Conservation (phyloP, 1,140 invertebrate genomes). For the Agrypnia vestita region DNA sequence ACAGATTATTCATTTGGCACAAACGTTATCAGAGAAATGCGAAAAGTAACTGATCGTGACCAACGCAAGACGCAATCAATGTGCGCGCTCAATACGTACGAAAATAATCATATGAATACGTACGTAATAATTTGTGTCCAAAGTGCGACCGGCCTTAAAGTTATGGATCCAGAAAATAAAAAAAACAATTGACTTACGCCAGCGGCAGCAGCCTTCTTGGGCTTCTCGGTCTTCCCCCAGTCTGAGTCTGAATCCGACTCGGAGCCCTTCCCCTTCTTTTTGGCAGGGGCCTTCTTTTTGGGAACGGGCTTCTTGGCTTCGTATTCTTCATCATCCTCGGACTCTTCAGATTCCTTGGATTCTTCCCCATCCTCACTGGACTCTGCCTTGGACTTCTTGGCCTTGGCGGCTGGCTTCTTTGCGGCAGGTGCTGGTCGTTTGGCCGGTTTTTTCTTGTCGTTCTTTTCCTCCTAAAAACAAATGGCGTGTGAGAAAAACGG, state of each 20-base stretch:
- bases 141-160: too few relatives aligned
- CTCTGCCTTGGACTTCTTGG: slow-evolving; percentile 65
- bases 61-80: too few relatives aligned
- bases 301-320: slow-evolving; percentile 73
- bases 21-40: too few relatives aligned
- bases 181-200: slow-evolving; percentile 47
- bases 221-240: slow-evolving; percentile 80
- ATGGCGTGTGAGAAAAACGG: neutral
- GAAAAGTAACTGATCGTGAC: too few relatives aligned
- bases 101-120: too few relatives aligned
- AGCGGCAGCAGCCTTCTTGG: slow-evolving; percentile 67
- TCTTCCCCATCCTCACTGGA: slow-evolving; percentile 46
- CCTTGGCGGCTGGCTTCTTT: slow-evolving; percentile 69
- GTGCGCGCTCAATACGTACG: too few relatives aligned
- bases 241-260: slow-evolving; percentile 86
- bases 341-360: slow-evolving; percentile 66
- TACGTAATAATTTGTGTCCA: too few relatives aligned
- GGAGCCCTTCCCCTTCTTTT: slow-evolving; percentile 81
- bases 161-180: too few relatives aligned
- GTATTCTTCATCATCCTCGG: slow-evolving; percentile 61
- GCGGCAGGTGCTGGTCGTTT: slow-evolving; percentile 71
- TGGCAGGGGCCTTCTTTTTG: slow-evolving; percentile 75
- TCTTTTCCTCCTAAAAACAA: slow-evolving; percentile 66
- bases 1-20: too few relatives aligned
- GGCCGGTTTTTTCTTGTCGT: slow-evolving; percentile 76